A percentile compares a stretch with the other conserved stretches of the same genome.
Evolutionary conservation across 1,140 invertebrate genomes (phyloP).

Genomic region (Drosophila ohnishii): DNA sequence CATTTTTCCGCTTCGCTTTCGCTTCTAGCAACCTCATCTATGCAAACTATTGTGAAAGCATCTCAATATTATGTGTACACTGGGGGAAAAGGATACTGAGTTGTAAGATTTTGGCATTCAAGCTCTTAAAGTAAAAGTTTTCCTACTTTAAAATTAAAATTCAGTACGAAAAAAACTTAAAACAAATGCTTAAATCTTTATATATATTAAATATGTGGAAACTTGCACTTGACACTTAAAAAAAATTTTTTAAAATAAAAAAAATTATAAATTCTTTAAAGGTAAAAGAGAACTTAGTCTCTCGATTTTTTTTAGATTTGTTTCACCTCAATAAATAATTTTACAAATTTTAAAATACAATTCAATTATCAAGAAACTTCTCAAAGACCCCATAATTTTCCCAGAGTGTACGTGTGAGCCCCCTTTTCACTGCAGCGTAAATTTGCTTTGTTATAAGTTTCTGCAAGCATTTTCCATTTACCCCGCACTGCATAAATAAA

Average conservation of each 20-base stretch:
- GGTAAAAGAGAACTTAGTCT: accelerated
- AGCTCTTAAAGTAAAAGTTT: no score
- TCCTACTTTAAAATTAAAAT: no score
- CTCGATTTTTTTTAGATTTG: accelerated
- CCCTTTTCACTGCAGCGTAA: conserved; percentile 28
- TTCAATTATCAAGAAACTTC: background rate
- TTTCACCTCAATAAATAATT: background rate
- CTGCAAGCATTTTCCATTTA: conserved; percentile 74
- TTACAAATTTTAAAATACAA: background rate
- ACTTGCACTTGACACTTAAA: no score
- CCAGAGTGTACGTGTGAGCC: conserved; percentile 12
- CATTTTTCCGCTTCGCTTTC: conserved; percentile 42
- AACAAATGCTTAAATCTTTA: no score
- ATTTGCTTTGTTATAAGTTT: conserved; percentile 80
- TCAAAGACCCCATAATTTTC: background rate
- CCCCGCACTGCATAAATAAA: conserved; percentile 74
- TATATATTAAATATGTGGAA: no score
- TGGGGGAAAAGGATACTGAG: background rate
- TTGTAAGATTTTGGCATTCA: accelerated
- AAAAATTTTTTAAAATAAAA: no score
- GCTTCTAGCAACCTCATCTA: conserved; percentile 41
- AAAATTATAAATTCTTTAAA: no score
- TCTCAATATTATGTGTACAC: conserved; percentile 20
- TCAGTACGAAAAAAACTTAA: no score
- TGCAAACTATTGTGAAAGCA: conserved; percentile 31